A percentile compares a stretch with the other conserved stretches of the same genome.
Conservation (phyloP, 2,888 invertebrate genomes). For the Eristalis pertinax region DNA sequence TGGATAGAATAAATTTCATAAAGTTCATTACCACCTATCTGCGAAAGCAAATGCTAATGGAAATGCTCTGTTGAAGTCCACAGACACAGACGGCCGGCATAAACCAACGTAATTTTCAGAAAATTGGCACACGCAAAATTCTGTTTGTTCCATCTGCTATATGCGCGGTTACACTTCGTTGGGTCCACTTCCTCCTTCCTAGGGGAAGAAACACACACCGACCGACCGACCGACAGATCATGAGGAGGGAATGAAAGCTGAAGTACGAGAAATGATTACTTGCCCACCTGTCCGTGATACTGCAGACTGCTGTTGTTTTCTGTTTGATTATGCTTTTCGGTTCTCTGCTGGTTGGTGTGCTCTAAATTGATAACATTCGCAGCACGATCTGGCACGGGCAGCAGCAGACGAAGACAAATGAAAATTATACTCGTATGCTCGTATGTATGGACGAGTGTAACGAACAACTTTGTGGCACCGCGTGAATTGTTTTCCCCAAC, state of each 20-base stretch:
- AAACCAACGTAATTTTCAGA: background rate
- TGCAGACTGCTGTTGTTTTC: conserved; percentile 8
- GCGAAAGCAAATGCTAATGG: background rate
- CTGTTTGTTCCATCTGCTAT: background rate
- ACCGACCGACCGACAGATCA: conserved; percentile 22
- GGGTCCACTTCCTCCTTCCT: conserved; percentile 51
- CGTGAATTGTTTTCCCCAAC: conserved; percentile 31
- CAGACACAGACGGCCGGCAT: background rate
- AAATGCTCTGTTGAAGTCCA: background rate
- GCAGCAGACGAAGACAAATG: conserved; percentile 6
- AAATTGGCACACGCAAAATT: conserved; percentile 36
- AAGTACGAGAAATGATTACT: conserved; percentile 13
- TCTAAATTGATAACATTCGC: conserved; percentile 36
- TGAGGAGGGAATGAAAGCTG: conserved; percentile 23
- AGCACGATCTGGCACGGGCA: background rate
- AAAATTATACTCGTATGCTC: conserved; percentile 6
- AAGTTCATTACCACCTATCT: background rate
- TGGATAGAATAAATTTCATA: background rate
- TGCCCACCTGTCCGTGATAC: conserved; percentile 49
- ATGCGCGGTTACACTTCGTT: conserved; percentile 35
- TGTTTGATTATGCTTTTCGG: conserved; percentile 12
- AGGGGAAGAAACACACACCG: conserved; percentile 28
- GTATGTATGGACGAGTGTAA: background rate
- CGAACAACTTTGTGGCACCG: background rate
- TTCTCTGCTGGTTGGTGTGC: conserved; percentile 16